Evolutionary conservation across 2,888 invertebrate genomes (phyloP).

Genomic region (Phaedon cochleariae): DNA sequence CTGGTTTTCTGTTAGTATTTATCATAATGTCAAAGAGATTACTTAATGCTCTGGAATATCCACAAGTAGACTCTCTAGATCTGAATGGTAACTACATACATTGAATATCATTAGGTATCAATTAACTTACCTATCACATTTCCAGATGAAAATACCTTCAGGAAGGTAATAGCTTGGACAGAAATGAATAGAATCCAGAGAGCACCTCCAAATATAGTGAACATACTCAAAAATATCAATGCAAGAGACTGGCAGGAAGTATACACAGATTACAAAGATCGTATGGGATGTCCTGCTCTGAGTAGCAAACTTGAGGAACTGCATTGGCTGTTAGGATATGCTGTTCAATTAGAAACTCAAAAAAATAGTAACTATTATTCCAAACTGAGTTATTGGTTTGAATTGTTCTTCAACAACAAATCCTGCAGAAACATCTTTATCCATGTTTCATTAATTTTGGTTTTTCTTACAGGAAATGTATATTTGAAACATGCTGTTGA

Average conservation of each 20-base stretch:
- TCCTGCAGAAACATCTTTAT: too few species aligned
- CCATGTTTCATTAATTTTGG: background rate
- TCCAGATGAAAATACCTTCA: constrained; percentile 81
- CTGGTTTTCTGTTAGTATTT: background rate
- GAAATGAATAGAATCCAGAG: constrained; percentile 93
- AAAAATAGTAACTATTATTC: constrained; percentile 71
- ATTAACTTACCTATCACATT: constrained; percentile 34
- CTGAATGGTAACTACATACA: constrained; percentile 68
- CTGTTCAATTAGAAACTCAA: constrained; percentile 83
- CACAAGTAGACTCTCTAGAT: constrained; percentile 75
- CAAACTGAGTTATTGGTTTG: constrained; percentile 7
- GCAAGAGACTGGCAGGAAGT: constrained; percentile 75
- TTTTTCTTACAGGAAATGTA: constrained; percentile 69
- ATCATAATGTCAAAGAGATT: constrained; percentile 78
- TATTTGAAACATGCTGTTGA: constrained; percentile 74
- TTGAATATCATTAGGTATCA: background rate
- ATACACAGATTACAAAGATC: constrained; percentile 77
- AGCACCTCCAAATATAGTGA: constrained; percentile 84
- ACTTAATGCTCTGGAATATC: constrained; percentile 80
- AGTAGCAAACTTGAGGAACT: constrained; percentile 73
- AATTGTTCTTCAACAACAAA: too few species aligned
- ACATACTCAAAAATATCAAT: constrained; percentile 73
- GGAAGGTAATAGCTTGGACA: constrained; percentile 86
- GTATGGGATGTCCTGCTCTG: constrained; percentile 76
- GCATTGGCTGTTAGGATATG: constrained; percentile 87